phyloP scores from a whole-genome alignment of 2,113 vertebrate genomes.

The Dendrocopos noguchii region DNA sequence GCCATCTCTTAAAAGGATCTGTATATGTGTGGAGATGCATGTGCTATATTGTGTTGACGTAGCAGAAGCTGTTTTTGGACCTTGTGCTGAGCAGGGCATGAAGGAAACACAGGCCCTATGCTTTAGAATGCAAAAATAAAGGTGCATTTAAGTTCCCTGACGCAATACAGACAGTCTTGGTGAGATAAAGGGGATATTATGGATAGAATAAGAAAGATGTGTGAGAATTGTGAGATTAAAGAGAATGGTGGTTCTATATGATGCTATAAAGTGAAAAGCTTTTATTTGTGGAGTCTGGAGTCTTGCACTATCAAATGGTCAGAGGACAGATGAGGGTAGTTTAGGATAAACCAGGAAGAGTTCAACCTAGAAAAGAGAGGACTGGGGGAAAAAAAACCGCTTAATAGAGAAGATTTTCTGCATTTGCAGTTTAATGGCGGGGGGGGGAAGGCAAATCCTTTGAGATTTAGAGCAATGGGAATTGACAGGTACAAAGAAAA shows the following conservation, averaged over 20 bases:
- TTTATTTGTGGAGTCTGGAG: neutral
- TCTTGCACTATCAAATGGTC: neutral
- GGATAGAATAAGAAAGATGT: neutral
- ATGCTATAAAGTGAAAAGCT: neutral
- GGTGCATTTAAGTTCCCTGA: neutral
- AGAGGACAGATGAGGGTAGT: neutral
- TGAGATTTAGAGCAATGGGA: neutral
- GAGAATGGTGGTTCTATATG: neutral
- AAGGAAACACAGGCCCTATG: neutral
- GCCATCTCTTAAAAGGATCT: accelerated
- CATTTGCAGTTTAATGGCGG: neutral
- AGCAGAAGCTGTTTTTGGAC: neutral
- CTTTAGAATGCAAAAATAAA: neutral
- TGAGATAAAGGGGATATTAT: neutral
- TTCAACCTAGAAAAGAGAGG: neutral
- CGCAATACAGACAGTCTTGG: neutral
- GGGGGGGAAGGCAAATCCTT: neutral
- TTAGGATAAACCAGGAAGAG: neutral
- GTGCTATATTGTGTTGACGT: neutral
- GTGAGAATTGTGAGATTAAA: neutral
- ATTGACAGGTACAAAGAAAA: neutral
- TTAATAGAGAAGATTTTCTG: neutral
- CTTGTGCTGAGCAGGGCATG: neutral
- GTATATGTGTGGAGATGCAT: accelerated
- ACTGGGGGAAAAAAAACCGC: neutral